Conservation (phyloP, 2,797 vertebrate species). For the Rhinatrema bivittatum region DNA sequence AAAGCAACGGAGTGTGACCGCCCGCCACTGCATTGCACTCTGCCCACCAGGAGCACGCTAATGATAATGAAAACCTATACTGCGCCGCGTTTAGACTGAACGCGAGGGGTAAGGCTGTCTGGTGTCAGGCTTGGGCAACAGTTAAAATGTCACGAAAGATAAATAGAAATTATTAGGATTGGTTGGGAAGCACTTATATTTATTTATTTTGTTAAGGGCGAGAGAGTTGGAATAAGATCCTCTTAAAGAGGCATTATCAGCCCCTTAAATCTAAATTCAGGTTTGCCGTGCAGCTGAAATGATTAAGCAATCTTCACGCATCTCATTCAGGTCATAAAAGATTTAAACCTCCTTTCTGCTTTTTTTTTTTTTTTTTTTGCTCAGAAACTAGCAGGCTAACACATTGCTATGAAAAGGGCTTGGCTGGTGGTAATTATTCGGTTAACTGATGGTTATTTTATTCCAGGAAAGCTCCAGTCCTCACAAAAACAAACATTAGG, state of each 20-base stretch:
- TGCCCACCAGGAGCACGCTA: slow-evolving; percentile 68
- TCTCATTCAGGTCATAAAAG: slow-evolving; percentile 47
- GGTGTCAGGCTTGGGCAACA: slow-evolving; percentile 42
- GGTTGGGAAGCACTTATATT: slow-evolving; percentile 54
- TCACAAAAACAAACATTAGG: no score
- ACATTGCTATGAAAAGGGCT: no score
- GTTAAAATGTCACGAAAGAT: slow-evolving; percentile 67
- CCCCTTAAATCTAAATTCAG: slow-evolving; percentile 55
- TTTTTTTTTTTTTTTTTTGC: slow-evolving; percentile 43
- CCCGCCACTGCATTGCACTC: slow-evolving; percentile 59
- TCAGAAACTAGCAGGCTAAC: slow-evolving; percentile 36
- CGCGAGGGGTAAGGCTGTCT: slow-evolving; percentile 50
- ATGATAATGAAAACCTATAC: slow-evolving; percentile 67
- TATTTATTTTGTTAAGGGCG: slow-evolving; percentile 33
- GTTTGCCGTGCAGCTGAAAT: slow-evolving; percentile 56
- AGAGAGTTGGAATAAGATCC: slow-evolving; percentile 47
- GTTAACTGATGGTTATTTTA: no score
- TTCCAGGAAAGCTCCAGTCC: no score
- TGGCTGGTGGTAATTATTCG: no score
- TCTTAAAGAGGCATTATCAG: slow-evolving; percentile 55
- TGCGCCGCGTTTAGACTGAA: slow-evolving; percentile 32
- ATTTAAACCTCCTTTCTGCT: slow-evolving; percentile 44
- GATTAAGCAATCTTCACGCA: slow-evolving; percentile 56
- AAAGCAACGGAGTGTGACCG: slow-evolving; percentile 75
- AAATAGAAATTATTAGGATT: slow-evolving; percentile 61